phyloP scores from a whole-genome alignment of 1,140 invertebrate species.

The Tetragonula clypearis region DNA sequence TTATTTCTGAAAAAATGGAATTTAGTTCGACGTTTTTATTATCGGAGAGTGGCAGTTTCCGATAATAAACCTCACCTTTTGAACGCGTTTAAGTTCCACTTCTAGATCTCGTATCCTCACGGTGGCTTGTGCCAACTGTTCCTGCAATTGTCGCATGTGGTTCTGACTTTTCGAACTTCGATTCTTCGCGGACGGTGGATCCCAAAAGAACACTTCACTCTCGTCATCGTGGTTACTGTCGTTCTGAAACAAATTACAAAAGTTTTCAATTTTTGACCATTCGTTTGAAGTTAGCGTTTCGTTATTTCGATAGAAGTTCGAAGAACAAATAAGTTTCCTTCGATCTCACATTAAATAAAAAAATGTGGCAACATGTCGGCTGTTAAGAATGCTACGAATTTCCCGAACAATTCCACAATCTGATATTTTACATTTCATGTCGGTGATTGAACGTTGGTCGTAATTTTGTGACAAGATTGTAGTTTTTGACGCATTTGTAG shows the following conservation, averaged over 20 bases:
- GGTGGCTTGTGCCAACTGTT: constrained; percentile 78
- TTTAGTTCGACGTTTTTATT: neutral
- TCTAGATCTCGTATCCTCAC: constrained; percentile 77
- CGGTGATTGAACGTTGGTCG: neutral
- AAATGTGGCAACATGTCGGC: neutral
- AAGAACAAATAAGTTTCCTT: neutral
- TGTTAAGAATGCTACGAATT: neutral
- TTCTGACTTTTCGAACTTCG: constrained; percentile 65
- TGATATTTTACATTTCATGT: neutral
- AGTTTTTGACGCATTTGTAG: no score
- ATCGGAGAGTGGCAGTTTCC: neutral
- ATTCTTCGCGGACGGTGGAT: constrained; percentile 70
- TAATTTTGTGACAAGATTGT: neutral
- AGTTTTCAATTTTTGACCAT: neutral
- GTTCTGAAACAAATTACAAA: constrained; percentile 63
- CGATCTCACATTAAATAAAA: neutral
- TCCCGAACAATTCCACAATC: neutral
- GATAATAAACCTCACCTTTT: constrained; percentile 63
- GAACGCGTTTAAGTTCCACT: constrained; percentile 70
- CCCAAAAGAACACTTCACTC: constrained; percentile 76
- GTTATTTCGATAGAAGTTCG: neutral
- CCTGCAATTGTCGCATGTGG: constrained; percentile 71
- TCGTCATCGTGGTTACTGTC: constrained; percentile 70
- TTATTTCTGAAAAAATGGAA: neutral
- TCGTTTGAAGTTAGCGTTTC: neutral